Percentiles rank a stretch among this genome's conserved stretches.
These are phyloP conservation scores for Phasia obesa DNA, from an alignment of 2,888 invertebrate species.

Conservation along the genomic window DNA sequence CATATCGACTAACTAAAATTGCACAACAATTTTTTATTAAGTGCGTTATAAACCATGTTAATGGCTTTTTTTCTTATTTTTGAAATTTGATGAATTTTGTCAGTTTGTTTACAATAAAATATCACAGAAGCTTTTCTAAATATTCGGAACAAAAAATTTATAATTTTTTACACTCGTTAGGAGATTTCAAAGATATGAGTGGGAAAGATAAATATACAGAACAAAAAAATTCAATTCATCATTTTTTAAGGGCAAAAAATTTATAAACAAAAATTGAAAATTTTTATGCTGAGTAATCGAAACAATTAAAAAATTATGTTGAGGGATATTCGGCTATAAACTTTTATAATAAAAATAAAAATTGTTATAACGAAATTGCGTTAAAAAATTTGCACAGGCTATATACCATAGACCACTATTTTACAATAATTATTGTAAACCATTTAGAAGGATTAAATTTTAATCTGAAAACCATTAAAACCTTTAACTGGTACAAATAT, in stretches of 20 bases:
- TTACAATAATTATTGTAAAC: too few species aligned
- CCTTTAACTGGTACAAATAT: too few species aligned
- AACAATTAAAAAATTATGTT: neutral
- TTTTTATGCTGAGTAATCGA: neutral
- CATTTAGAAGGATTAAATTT: too few species aligned
- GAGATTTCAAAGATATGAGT: conserved; percentile 55
- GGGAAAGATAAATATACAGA: conserved; percentile 12
- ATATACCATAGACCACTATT: too few species aligned
- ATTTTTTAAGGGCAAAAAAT: conserved; percentile 20
- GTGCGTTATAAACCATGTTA: conserved; percentile 14
- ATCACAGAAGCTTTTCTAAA: conserved; percentile 62
- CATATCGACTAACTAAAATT: too few species aligned
- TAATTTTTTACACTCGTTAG: conserved; percentile 27
- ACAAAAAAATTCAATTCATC: conserved; percentile 18
- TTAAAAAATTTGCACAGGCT: too few species aligned
- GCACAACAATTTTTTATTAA: neutral
- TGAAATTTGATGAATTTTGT: conserved; percentile 58
- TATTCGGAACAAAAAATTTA: conserved; percentile 2
- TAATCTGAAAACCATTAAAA: too few species aligned
- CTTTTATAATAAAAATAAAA: too few species aligned
- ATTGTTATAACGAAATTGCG: too few species aligned
- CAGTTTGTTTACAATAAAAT: conserved; percentile 52
- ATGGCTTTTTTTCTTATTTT: conserved; percentile 12
- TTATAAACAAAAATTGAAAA: neutral
- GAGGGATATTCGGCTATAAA: neutral